phyloP scores from a whole-genome alignment of 2,113 vertebrate genomes.

The Perca fluviatilis region DNA sequence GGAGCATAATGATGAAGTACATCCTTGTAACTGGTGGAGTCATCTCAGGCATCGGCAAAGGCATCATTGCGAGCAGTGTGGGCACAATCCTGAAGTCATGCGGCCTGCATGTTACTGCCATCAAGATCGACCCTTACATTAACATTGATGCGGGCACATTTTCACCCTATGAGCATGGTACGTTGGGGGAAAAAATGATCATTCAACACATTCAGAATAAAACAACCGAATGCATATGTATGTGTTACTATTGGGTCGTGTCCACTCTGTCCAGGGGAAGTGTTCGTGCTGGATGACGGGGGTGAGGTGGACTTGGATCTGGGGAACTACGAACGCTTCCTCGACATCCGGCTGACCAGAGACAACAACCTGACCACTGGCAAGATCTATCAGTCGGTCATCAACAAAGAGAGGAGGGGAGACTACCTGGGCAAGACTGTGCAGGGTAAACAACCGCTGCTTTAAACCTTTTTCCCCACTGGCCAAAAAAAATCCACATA shows the following conservation, averaged over 20 bases:
- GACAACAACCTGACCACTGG: slow-evolving; percentile 99
- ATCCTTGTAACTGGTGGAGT: slow-evolving; percentile 98
- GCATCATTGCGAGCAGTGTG: slow-evolving; percentile 98
- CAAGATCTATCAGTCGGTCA: slow-evolving; percentile 97
- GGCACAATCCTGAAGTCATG: slow-evolving; percentile 98
- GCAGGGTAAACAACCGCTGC: slow-evolving; percentile 86
- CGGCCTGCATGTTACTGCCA: slow-evolving; percentile 94
- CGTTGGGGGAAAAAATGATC: not conserved
- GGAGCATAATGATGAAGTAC: slow-evolving; percentile 91
- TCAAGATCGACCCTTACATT: slow-evolving; percentile 98
- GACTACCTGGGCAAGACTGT: slow-evolving; percentile 98
- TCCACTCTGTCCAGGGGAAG: slow-evolving; percentile 87
- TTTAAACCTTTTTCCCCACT: too few relatives aligned
- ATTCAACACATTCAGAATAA: not conserved
- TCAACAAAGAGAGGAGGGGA: slow-evolving; percentile 96
- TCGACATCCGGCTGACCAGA: slow-evolving; percentile 95
- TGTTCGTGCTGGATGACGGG: slow-evolving; percentile 96
- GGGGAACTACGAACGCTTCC: slow-evolving; percentile 97
- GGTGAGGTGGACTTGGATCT: slow-evolving; percentile 98
- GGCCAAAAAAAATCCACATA: too few relatives aligned
- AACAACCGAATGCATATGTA: accelerated
- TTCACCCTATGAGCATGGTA: slow-evolving; percentile 97
- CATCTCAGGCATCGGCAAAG: slow-evolving; percentile 98
- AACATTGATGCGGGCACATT: slow-evolving; percentile 98
- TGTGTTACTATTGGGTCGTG: not conserved